Conservation (phyloP, 2,888 invertebrate species). For the Heteropelma amictum region DNA sequence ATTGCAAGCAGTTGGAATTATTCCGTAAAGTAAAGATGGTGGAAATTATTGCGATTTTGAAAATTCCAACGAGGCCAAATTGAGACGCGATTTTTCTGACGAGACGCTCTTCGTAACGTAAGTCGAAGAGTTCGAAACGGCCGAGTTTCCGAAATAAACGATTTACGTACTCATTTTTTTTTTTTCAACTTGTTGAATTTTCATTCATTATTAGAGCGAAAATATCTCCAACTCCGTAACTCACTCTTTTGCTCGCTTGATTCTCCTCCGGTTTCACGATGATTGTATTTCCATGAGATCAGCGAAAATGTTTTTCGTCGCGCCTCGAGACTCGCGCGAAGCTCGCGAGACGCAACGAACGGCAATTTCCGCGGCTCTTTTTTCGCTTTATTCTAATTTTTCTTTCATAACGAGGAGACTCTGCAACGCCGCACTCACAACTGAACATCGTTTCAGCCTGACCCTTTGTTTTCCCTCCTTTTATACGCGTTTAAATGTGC, state of each 20-base stretch:
- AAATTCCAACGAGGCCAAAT: background rate
- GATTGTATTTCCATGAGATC: constrained; percentile 11
- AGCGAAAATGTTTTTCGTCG: background rate
- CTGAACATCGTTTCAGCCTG: constrained; percentile 69
- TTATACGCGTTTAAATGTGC: constrained; percentile 32
- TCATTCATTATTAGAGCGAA: too few species aligned
- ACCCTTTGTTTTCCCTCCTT: constrained; percentile 70
- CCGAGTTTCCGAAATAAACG: background rate
- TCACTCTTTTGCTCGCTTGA: constrained; percentile 4
- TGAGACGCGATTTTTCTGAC: background rate
- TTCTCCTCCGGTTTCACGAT: background rate
- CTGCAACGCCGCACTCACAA: constrained; percentile 60
- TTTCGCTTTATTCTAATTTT: constrained; percentile 34
- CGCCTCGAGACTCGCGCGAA: constrained; percentile 12
- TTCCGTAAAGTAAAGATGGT: too few species aligned
- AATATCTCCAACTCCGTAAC: background rate
- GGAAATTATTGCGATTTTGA: too few species aligned
- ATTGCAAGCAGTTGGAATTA: too few species aligned
- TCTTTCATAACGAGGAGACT: constrained; percentile 57
- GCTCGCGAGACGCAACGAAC: background rate
- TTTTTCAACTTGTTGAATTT: too few species aligned
- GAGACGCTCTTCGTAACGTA: background rate
- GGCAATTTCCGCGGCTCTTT: background rate
- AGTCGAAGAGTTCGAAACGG: background rate
- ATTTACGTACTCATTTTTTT: background rate